A percentile compares a stretch with the other conserved stretches of the same genome.
phyloP scores from a whole-genome alignment of 2,888 invertebrate genomes.

The Nomada lathburiana region DNA sequence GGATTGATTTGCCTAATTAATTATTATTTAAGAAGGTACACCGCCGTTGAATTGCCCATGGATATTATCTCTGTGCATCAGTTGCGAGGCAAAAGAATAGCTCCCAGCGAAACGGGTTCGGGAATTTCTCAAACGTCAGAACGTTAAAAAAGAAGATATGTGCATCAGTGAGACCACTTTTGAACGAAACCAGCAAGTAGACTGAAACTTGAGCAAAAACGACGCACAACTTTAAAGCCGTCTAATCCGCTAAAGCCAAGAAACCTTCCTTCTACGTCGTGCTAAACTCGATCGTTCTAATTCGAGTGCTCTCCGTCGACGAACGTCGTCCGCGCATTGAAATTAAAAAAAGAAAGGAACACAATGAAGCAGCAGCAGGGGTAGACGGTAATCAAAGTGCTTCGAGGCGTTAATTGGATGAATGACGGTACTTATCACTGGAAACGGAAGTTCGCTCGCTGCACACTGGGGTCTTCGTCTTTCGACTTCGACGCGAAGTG shows the following conservation, averaged over 20 bases:
- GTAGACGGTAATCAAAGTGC: constrained; percentile 48
- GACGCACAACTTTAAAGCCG: neutral
- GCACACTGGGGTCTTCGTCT: constrained; percentile 60
- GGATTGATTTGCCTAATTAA: no score
- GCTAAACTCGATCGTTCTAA: neutral
- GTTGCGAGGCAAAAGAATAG: no score
- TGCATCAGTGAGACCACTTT: neutral
- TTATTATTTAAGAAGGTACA: no score
- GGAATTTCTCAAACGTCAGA: no score
- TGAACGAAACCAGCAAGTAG: neutral
- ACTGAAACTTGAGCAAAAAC: neutral
- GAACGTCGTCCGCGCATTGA: neutral
- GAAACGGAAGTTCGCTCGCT: constrained; percentile 42
- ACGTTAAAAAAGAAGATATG: neutral
- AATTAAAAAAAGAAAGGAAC: constrained; percentile 31
- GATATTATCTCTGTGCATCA: no score
- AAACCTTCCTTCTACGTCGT: neutral
- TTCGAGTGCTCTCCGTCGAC: neutral
- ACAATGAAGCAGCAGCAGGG: constrained; percentile 17
- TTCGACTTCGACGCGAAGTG: constrained; percentile 41
- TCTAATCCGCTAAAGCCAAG: neutral
- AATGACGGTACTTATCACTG: constrained; percentile 53
- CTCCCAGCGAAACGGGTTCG: no score
- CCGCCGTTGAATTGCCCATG: no score
- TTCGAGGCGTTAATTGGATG: constrained; percentile 59